These are phyloP conservation scores for Ginglymostoma cirratum DNA, from an alignment of 2,113 vertebrate species.

Conservation along the genomic window DNA sequence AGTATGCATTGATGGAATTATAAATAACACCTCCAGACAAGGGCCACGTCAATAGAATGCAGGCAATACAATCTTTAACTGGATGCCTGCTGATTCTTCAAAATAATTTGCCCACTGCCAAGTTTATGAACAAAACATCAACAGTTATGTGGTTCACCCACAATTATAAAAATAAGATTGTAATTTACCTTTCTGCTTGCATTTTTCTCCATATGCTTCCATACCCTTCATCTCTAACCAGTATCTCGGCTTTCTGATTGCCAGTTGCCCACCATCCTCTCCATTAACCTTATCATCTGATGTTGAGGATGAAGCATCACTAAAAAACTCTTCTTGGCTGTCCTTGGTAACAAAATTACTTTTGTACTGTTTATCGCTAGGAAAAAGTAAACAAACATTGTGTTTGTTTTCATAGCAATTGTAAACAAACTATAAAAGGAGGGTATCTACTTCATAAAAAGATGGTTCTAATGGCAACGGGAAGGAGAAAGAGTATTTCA, in stretches of 20 bases:
- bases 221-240: constrained; percentile 60
- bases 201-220: constrained; percentile 16
- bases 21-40: neutral
- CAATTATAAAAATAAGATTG: neutral
- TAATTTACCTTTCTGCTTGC: constrained; percentile 22
- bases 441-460: neutral
- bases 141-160: neutral
- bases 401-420: neutral
- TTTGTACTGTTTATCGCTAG: constrained; percentile 57
- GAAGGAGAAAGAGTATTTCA: neutral
- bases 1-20: neutral
- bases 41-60: neutral
- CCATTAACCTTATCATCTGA: constrained; percentile 53
- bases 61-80: neutral
- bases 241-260: constrained; percentile 57
- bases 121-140: neutral
- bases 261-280: constrained; percentile 46
- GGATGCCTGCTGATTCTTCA: neutral
- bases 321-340: constrained; percentile 49
- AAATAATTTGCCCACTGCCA: neutral
- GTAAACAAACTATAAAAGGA: neutral
- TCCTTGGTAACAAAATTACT: constrained; percentile 47
- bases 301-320: constrained; percentile 54
- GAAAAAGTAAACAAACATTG: neutral
- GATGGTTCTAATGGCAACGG: neutral